These are phyloP conservation scores for Danaus melanippus DNA, from an alignment of 1,140 invertebrate genomes.

Conservation along the genomic window DNA sequence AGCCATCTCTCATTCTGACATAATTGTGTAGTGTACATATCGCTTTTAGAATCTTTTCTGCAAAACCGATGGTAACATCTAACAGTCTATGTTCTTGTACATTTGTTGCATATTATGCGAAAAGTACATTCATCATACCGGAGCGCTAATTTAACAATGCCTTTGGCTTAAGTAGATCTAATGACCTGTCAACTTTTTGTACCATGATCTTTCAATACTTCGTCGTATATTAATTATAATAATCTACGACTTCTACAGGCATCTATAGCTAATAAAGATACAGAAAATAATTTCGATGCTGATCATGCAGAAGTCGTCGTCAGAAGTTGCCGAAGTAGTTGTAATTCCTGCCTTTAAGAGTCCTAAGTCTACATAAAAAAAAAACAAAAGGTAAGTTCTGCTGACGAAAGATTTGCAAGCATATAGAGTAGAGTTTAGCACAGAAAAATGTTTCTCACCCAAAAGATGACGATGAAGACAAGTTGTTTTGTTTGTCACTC, in stretches of 20 bases:
- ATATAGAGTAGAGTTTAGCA: slow-evolving; percentile 13
- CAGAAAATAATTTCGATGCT: slow-evolving; percentile 22
- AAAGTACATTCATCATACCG: too few relatives aligned
- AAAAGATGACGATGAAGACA: slow-evolving; percentile 30
- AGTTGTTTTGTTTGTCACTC: slow-evolving; percentile 31
- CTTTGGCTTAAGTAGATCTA: too few relatives aligned
- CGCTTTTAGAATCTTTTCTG: too few relatives aligned
- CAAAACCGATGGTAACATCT: too few relatives aligned
- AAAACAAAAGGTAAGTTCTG: slow-evolving; percentile 26
- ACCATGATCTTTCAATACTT: slow-evolving; percentile 11
- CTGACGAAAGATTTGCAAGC: slow-evolving; percentile 24
- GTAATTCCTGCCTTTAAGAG: not conserved
- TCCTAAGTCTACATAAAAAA: slow-evolving; percentile 29
- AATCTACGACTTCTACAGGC: slow-evolving; percentile 26
- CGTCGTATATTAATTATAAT: slow-evolving; percentile 17
- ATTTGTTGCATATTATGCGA: too few relatives aligned
- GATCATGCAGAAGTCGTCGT: slow-evolving; percentile 21
- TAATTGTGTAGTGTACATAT: too few relatives aligned
- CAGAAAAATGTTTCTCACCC: slow-evolving; percentile 26
- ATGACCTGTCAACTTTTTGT: too few relatives aligned
- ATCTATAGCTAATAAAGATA: slow-evolving; percentile 19
- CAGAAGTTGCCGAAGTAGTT: slow-evolving; percentile 15
- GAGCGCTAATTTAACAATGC: too few relatives aligned
- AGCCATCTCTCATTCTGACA: too few relatives aligned
- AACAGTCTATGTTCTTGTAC: too few relatives aligned